Evolutionary conservation across 2,113 vertebrate genomes (phyloP), one percentile per base, ranked within the genome.

Genomic region (Tangachromis dhanisi): DNA sequence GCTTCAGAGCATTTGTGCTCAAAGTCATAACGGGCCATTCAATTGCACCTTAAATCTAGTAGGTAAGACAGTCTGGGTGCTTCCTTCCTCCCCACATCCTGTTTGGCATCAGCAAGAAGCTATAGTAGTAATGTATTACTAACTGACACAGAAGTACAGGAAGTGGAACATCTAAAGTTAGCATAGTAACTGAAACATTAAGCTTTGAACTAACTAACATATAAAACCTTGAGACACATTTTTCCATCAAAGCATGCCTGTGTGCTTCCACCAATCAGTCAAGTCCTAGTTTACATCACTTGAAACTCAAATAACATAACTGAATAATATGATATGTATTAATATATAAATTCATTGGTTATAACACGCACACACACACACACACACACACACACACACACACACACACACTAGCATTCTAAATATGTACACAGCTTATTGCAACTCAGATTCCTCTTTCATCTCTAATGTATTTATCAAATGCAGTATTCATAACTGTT

Each of bases 51-150:
- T 49, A 17, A 81, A 9, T 11, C 0, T 21, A 31, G 31, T 0
- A 79, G 53, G 16, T 19, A 66, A 21, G 38, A 51, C 26, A 24
- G 26, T 26, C 71, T 4, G 8, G 14, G 40, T 16, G 83, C 78
- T 88, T 94, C 90, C 90, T 91, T 88, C 91, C 93, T 88, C 54
- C 45, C 40, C 83, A 92, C 94, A 91, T 95, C 95, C 94, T 95
- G 95, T 94, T 90, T 92, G 86, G 53, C 83, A 79, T 53, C 86
- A 84, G 79, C 47, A 4, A 38, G 80, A 61, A 21, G 53, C 66
- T 90, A 33, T 0, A 76, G 21, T 4, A 79, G 31, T 19, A 6
- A 42, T 63, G 14, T 49, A 31, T 9, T 7, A 49, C 81, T 33
- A 71, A 84, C 89, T 45, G 79, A 89, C 73, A 13, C 11, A 85